Evolutionary conservation across 2,113 vertebrate genomes (phyloP).

Genomic region (Rhynchomys soricoides): DNA sequence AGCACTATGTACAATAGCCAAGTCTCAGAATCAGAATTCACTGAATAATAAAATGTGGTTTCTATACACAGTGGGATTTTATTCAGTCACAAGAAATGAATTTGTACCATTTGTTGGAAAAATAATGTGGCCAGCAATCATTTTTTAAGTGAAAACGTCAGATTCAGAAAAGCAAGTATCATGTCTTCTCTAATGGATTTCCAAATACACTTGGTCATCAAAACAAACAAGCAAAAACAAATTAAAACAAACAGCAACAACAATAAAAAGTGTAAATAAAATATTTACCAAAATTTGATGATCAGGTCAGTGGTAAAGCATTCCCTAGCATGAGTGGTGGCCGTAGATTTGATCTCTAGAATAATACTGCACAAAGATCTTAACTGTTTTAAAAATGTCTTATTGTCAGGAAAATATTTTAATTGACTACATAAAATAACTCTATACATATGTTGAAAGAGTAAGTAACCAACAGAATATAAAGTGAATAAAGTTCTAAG

Average conservation of each 20-base stretch:
- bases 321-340: not conserved
- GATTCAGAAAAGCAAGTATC: not conserved
- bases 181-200: constrained; percentile 3
- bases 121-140: not conserved
- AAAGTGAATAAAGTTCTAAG: not conserved
- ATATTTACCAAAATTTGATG: not conserved
- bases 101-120: not conserved
- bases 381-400: not conserved
- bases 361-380: not conserved
- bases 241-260: not conserved
- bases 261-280: not conserved
- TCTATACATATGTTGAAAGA: not conserved
- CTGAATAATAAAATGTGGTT: not conserved
- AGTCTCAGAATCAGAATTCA: not conserved
- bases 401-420: constrained; percentile 2
- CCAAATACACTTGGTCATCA: not conserved
- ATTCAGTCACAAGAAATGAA: not conserved
- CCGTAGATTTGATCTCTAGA: not conserved
- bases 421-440: not conserved
- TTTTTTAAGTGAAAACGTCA: not conserved
- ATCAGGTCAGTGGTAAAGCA: not conserved
- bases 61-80: not conserved
- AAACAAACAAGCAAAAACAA: constrained; percentile 1
- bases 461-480: not conserved
- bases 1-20: not conserved